Evolutionary conservation across 2,888 invertebrate genomes (phyloP), one percentile per base, ranked within the genome.

Genomic region (Ormyrus thymus): DNA sequence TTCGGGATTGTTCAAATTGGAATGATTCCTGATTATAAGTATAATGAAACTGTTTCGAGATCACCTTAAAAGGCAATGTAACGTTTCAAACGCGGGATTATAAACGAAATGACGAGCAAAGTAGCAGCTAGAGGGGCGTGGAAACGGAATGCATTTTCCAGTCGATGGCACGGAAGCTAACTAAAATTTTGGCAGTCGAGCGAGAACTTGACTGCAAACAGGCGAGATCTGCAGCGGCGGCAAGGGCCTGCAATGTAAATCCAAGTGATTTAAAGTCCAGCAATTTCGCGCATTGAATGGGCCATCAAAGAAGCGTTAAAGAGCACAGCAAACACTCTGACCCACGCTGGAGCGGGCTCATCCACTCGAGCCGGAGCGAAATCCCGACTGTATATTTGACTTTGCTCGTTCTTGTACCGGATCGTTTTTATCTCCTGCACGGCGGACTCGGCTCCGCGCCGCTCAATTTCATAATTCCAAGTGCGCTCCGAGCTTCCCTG

Each of bases 381-480:
- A 29, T 29, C 13, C 61, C 29, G 53, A 45, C 68, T 75, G 65
- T 65, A 65, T 66, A 59, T 74, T 74, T 74, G 74, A 66, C 43
- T 74, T 74, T 50, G 58, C 51, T 11, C 45, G n/a, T 61, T 71
- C 61, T 59, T 71, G 71, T 11, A 72, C 69, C 11, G 46, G 50
- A 59, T 9, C 10, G 50, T 29, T 66, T 74, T 66, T 74, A 65
- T 74, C 74, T 65, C 50, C 50, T 29, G 29, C 4, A 29, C 29
- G 4, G 4, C 29, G 4, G 29, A 0, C 29, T 29, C 29, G 29
- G 53, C 45, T 48, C 58, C 29, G 10, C 13, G 10, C 5, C 3
- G 66, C 6, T 53, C 59, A 76, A 71, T 78, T 78, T 75, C 56
- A 81, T 81, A 82, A 80, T 81, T 79, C 72, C 51, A 81, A 84